phyloP scores from a whole-genome alignment of 2,797 vertebrate genomes.

The Tapirus indicus region DNA sequence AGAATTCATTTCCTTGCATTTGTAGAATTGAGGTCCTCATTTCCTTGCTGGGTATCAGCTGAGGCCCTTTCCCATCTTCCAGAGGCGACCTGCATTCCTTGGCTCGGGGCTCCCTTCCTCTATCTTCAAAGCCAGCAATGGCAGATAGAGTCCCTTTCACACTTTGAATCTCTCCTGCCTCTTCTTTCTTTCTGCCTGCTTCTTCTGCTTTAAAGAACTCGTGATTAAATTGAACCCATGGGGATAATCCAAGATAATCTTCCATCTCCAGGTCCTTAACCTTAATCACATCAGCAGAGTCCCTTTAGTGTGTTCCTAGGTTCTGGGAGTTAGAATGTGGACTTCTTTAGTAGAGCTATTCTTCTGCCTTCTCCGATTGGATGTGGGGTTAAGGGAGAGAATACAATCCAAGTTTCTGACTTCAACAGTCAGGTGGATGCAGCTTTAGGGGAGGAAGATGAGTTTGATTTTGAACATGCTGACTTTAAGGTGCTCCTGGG shows the following conservation, averaged over 20 bases:
- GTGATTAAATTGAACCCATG: background rate
- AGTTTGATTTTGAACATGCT: conserved; percentile 7
- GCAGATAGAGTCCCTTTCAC: background rate
- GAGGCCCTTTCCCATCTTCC: background rate
- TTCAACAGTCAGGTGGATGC: background rate
- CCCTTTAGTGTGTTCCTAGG: background rate
- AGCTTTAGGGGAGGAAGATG: background rate
- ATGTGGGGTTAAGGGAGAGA: background rate
- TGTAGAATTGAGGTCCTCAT: background rate
- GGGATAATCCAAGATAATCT: background rate
- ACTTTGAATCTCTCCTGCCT: background rate
- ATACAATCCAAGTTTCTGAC: conserved; percentile 28
- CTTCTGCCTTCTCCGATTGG: background rate
- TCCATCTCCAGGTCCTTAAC: background rate
- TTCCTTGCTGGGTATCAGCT: background rate
- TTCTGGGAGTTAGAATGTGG: background rate
- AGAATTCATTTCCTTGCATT: background rate
- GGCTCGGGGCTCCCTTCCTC: background rate
- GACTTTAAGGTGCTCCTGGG: background rate
- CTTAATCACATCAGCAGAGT: background rate
- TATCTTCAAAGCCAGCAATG: background rate
- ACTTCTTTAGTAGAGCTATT: background rate
- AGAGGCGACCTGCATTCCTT: background rate
- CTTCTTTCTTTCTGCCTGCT: background rate
- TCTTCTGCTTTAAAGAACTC: background rate